These are phyloP conservation scores for Marmota flaviventris DNA, from an alignment of 2,113 vertebrate genomes.

Conservation along the genomic window DNA sequence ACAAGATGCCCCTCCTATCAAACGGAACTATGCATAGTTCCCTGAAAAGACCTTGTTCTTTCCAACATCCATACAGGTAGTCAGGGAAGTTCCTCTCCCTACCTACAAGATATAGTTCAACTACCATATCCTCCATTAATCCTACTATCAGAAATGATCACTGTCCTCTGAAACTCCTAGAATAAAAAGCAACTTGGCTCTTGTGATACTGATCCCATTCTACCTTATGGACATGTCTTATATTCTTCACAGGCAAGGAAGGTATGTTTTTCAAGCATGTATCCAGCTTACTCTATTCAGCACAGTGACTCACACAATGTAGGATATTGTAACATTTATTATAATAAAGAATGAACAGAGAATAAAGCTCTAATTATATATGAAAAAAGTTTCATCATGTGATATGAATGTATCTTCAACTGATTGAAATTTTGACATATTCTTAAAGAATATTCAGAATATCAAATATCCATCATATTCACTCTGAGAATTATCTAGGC, in stretches of 20 bases:
- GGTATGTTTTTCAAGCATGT: not conserved
- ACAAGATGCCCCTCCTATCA: not conserved
- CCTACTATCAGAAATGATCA: not conserved
- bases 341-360: not conserved
- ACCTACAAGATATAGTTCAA: constrained; percentile 15
- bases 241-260: not conserved
- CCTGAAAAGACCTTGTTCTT: not conserved
- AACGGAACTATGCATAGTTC: not conserved
- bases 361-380: not conserved
- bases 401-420: not conserved
- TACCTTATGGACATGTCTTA: not conserved
- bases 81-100: not conserved
- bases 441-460: constrained; percentile 4
- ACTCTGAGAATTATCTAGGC: not conserved
- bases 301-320: not conserved
- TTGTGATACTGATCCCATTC: not conserved
- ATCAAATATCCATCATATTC: not conserved
- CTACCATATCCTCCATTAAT: not conserved
- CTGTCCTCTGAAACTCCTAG: not conserved
- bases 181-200: not conserved
- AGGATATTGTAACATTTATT: not conserved
- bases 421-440: constrained; percentile 16
- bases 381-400: not conserved
- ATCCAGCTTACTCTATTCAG: not conserved
- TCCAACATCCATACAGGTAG: not conserved